These are phyloP conservation scores for Sinocyclocheilus rhinocerous DNA, from an alignment of 2,113 vertebrate species.

Conservation along the genomic window DNA sequence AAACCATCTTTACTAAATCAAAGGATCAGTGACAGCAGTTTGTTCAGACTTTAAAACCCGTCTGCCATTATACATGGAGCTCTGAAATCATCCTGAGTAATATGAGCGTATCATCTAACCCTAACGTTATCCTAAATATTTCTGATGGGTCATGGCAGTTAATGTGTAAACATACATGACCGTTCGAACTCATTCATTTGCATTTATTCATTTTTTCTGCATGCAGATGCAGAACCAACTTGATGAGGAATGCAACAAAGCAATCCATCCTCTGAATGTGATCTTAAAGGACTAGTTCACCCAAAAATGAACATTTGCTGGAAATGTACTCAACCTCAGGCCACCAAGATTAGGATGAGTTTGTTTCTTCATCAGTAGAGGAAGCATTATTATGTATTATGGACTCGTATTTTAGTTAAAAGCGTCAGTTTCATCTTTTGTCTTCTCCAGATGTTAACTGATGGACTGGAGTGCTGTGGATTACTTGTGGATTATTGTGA, in stretches of 20 bases:
- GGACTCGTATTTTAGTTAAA: too few species aligned
- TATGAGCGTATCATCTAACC: background rate
- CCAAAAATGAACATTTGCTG: too few species aligned
- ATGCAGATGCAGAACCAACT: background rate
- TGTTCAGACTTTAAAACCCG: background rate
- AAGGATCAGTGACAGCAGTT: constrained; percentile 8
- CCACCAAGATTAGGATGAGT: too few species aligned
- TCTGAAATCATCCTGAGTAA: background rate
- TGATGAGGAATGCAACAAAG: background rate
- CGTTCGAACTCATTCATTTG: background rate
- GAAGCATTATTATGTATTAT: too few species aligned
- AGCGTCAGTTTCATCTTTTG: too few species aligned
- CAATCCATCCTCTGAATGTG: background rate
- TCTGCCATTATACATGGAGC: background rate
- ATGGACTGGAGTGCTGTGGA: too few species aligned
- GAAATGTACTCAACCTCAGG: too few species aligned
- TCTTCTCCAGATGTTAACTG: too few species aligned
- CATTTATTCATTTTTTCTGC: background rate
- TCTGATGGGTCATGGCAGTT: too few species aligned
- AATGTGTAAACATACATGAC: background rate
- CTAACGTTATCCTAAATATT: background rate
- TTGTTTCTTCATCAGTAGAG: too few species aligned
- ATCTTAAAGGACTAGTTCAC: background rate
- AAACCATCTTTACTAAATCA: constrained; percentile 10
- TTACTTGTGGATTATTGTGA: background rate